Conservation (phyloP, 2,797 vertebrate genomes). For the Cuniculus paca region DNA sequence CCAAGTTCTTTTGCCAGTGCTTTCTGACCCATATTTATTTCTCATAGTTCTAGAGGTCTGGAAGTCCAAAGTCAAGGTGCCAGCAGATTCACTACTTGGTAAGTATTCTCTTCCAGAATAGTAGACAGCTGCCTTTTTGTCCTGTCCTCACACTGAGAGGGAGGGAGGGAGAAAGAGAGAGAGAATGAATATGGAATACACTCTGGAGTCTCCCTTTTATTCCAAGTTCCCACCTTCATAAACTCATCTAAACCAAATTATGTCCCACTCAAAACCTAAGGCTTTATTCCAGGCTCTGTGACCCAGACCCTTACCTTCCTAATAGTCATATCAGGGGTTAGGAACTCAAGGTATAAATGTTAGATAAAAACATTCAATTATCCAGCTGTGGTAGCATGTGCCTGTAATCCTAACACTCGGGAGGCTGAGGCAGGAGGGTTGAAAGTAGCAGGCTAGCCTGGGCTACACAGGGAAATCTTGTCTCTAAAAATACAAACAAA, state of each 20-base stretch:
- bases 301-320: not conserved
- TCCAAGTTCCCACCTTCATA: not conserved
- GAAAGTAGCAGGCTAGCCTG: not conserved
- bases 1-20: not conserved
- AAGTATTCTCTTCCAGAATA: not conserved
- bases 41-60: not conserved
- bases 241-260: not conserved
- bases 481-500: not conserved
- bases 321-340: not conserved
- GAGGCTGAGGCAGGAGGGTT: not conserved
- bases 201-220: not conserved
- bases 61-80: not conserved
- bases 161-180: not conserved
- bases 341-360: not conserved
- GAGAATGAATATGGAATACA: not conserved
- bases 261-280: not conserved
- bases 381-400: not conserved
- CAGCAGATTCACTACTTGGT: not conserved
- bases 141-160: not conserved
- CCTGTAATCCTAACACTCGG: not conserved
- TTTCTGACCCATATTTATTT: not conserved
- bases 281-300: not conserved
- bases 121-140: not conserved
- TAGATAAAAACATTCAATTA: not conserved
- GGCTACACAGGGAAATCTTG: not conserved